Conservation (phyloP, 2,113 vertebrate genomes). For the Myxocyprinus asiaticus region DNA sequence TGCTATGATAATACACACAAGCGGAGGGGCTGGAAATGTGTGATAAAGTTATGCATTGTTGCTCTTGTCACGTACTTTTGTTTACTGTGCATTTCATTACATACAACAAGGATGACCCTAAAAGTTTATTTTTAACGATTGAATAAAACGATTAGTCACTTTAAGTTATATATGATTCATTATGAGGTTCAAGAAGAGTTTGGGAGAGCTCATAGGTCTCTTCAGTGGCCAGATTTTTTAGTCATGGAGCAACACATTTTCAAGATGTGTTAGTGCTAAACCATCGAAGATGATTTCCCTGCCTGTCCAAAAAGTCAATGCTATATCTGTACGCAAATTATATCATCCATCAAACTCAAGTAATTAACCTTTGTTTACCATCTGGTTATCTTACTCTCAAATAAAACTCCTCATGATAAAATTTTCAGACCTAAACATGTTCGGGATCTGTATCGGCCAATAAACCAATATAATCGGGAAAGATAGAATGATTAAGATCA, state of each 20-base stretch:
- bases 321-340: background rate
- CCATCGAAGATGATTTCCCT: background rate
- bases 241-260: background rate
- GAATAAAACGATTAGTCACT: background rate
- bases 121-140: background rate
- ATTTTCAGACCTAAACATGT: conserved; percentile 86
- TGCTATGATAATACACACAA: conserved; percentile 50
- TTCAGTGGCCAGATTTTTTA: background rate
- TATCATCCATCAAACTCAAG: background rate
- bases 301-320: background rate
- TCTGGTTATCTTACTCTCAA: conserved; percentile 72
- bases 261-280: conserved; percentile 6
- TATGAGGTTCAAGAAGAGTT: background rate
- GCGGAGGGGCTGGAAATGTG: conserved; percentile 29
- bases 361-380: conserved; percentile 45
- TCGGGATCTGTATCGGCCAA: conserved; percentile 73
- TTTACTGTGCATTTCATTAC: no score
- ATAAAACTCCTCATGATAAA: conserved; percentile 77
- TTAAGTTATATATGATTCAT: conserved; percentile 51
- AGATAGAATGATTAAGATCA: conserved; percentile 71
- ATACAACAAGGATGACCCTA: no score
- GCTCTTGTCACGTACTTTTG: conserved; percentile 10
- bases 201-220: background rate
- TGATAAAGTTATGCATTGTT: conserved; percentile 55
- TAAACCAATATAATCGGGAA: conserved; percentile 69